These are phyloP conservation scores for Pterocles burchelli DNA, from an alignment of 2,113 vertebrate species.

Conservation along the genomic window DNA sequence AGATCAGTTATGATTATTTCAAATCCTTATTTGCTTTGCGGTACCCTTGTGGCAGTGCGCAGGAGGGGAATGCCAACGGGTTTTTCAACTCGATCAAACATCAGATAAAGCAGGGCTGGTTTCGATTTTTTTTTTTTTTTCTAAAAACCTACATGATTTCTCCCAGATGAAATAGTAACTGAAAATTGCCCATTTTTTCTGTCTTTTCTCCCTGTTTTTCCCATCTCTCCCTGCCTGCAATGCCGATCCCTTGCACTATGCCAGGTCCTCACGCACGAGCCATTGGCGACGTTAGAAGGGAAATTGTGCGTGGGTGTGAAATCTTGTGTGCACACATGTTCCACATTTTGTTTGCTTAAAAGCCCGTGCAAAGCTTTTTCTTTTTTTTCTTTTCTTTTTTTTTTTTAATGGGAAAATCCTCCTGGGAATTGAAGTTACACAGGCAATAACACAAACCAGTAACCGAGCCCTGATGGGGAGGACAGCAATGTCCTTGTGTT, in stretches of 20 bases:
- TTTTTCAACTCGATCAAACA: background rate
- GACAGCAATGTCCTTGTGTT: background rate
- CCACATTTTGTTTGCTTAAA: constrained; percentile 68
- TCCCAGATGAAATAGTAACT: background rate
- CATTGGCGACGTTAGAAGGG: constrained; percentile 31
- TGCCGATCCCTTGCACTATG: background rate
- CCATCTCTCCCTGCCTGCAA: background rate
- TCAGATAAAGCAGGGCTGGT: background rate
- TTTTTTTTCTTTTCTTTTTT: background rate
- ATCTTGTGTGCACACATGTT: constrained; percentile 59
- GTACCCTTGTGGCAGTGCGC: background rate
- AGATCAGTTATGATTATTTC: background rate
- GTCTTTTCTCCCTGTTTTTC: background rate
- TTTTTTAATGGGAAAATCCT: constrained; percentile 26
- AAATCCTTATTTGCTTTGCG: background rate
- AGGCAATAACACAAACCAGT: background rate
- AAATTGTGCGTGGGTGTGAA: constrained; percentile 62
- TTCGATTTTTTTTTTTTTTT: background rate
- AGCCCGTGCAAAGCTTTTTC: constrained; percentile 29
- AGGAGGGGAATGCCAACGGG: background rate
- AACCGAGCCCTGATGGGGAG: background rate
- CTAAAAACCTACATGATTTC: background rate
- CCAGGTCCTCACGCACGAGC: constrained; percentile 27
- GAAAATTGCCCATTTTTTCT: background rate
- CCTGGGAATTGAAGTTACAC: constrained; percentile 11